Evolutionary conservation across 2,888 invertebrate genomes (phyloP), one percentile per base, ranked within the genome.

Genomic region (Acanthosepion esculentum): DNA sequence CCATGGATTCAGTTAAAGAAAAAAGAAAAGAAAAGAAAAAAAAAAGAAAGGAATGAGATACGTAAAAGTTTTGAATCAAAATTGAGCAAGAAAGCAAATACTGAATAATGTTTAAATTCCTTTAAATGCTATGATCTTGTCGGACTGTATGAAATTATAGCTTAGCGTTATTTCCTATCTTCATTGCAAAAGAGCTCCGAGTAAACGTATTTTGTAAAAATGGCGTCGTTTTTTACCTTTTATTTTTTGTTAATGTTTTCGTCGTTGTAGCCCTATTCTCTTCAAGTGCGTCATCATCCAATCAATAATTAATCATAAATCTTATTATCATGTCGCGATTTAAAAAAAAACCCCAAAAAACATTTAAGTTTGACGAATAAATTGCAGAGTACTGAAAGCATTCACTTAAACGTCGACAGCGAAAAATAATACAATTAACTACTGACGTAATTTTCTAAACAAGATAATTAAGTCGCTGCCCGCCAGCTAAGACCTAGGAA

Each of bases 71-170:
- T 59, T 59, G 20, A 59, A 59, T 4, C 3, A 59, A 20, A 59
- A 55, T 55, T n/a, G 18, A 1, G 8, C n/a, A n/a, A n/a, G 12
- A 78, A 78, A 78, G n/a, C 78, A 78, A n/a, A 78, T 18, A 78
- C n/a, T 15, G 15, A 78, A 78, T 33, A 78, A 10, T 1, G n/a
- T 78, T 78, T n/a, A 15, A 78, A 78, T 78, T 78, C 78, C n/a
- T 78, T 78, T 78, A 78, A 78, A 78, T n/a, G n/a, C 78, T 78
- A 78, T 78, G 78, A 78, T 78, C n/a, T n/a, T n/a, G 78, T 78
- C 78, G n/a, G 78, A 15, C n/a, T 33, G 78, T 15, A 18, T 33
- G 12, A 78, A 78, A 78, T 78, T 78, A 78, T 78, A 78, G 78
- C 78, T 78, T 78, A 78, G 78, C 78, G 15, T 78, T 78, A n/a